These are phyloP conservation scores for Aythya fuligula DNA, from an alignment of 2,797 vertebrate species.

Conservation along the genomic window DNA sequence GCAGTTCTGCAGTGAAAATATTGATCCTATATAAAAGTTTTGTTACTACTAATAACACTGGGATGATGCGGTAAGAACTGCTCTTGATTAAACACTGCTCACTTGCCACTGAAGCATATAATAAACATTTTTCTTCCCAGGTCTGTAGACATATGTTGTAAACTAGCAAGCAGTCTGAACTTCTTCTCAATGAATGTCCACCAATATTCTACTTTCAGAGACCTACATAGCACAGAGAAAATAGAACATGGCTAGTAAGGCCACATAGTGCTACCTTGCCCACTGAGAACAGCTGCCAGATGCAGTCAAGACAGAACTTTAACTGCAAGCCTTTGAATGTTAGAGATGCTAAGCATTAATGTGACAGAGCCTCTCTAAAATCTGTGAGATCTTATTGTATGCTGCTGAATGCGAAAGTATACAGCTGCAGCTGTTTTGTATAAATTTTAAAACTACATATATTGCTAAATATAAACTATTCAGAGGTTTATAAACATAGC, in stretches of 20 bases:
- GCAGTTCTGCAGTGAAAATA: slow-evolving; percentile 38
- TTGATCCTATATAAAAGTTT: neutral
- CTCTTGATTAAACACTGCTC: neutral
- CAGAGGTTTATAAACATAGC: slow-evolving; percentile 1
- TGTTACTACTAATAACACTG: neutral
- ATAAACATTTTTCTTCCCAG: neutral
- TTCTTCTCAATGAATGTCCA: neutral
- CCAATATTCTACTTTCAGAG: neutral
- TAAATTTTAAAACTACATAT: neutral
- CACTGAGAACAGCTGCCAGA: neutral
- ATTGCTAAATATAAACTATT: slow-evolving; percentile 22
- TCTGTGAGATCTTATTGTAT: neutral
- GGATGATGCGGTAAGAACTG: neutral
- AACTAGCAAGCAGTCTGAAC: neutral
- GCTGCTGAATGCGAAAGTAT: neutral
- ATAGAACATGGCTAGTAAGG: neutral
- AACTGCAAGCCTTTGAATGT: neutral
- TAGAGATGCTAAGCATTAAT: neutral
- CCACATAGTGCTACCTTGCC: neutral
- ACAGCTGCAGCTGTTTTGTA: neutral
- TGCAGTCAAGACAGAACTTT: neutral
- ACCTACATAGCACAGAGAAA: neutral
- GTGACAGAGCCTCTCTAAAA: neutral
- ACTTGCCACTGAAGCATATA: neutral
- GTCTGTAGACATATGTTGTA: neutral